Evolutionary conservation across 2,113 vertebrate species (phyloP).

Genomic region (Ginglymostoma cirratum): DNA sequence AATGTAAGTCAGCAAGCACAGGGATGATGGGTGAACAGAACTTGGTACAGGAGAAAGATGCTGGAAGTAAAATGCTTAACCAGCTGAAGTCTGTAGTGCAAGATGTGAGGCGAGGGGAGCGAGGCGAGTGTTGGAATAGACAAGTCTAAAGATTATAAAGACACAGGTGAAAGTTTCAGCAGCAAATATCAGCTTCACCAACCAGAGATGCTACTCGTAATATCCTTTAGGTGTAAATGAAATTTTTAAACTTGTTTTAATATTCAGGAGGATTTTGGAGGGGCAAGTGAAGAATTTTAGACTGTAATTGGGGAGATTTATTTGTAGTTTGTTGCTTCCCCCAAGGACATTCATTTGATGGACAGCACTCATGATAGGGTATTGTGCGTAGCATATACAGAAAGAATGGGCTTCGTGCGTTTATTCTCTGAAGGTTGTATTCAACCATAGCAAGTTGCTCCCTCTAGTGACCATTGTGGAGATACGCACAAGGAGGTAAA

Average conservation of each 20-base stretch:
- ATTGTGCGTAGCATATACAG: background rate
- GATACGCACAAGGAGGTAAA: background rate
- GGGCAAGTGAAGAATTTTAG: background rate
- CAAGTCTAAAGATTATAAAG: too few species aligned
- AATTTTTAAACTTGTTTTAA: background rate
- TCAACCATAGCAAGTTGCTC: background rate
- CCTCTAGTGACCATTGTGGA: background rate
- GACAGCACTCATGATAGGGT: background rate
- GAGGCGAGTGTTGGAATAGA: too few species aligned
- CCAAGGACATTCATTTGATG: background rate
- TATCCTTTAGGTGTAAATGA: constrained; percentile 45
- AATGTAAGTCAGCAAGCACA: too few species aligned
- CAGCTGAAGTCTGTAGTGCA: too few species aligned
- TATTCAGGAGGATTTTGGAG: background rate
- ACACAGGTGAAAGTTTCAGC: too few species aligned
- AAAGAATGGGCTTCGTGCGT: background rate
- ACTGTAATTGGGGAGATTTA: background rate
- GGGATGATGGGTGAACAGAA: too few species aligned
- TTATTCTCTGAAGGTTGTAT: background rate
- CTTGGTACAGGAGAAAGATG: too few species aligned
- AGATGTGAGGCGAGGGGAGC: too few species aligned
- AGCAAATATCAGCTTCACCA: too few species aligned
- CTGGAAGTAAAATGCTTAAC: too few species aligned
- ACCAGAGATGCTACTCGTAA: constrained; percentile 49
- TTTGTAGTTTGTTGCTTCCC: background rate